These are phyloP conservation scores for Gnatocerus cornutus DNA, from an alignment of 2,888 invertebrate genomes.

Conservation along the genomic window DNA sequence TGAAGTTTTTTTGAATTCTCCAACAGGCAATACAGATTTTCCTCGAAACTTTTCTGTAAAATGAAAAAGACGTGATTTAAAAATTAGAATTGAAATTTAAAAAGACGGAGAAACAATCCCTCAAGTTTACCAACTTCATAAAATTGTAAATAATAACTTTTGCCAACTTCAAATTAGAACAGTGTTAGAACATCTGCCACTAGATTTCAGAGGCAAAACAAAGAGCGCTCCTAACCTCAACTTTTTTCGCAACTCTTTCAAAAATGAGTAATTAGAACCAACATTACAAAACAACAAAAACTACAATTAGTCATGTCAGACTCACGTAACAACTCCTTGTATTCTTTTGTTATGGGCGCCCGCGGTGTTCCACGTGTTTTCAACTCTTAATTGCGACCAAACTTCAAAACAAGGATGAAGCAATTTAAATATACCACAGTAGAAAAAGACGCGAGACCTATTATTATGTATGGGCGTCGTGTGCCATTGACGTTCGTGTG, in stretches of 20 bases:
- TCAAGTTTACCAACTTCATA: no score
- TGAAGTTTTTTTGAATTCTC: slow-evolving; percentile 47
- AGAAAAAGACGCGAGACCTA: slow-evolving; percentile 1
- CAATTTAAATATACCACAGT: background rate
- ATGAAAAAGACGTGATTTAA: slow-evolving; percentile 3
- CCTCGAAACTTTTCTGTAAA: slow-evolving; percentile 14
- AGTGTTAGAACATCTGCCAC: no score
- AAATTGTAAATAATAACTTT: no score
- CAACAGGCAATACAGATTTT: slow-evolving; percentile 11
- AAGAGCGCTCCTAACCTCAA: background rate
- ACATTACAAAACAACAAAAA: slow-evolving; percentile 1
- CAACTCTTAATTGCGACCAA: no score
- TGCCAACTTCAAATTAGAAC: background rate
- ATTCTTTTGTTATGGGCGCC: slow-evolving; percentile 5
- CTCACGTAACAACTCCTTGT: background rate
- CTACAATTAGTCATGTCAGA: background rate
- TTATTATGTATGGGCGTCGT: slow-evolving; percentile 6
- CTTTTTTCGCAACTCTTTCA: background rate
- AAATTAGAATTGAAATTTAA: no score
- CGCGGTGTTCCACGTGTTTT: slow-evolving; percentile 31
- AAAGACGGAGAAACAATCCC: no score
- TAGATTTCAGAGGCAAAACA: no score
- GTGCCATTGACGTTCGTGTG: background rate
- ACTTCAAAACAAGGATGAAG: slow-evolving; percentile 1
- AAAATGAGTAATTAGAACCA: background rate